These are phyloP conservation scores for Indri indri DNA, from an alignment of 2,113 vertebrate genomes.

Conservation along the genomic window DNA sequence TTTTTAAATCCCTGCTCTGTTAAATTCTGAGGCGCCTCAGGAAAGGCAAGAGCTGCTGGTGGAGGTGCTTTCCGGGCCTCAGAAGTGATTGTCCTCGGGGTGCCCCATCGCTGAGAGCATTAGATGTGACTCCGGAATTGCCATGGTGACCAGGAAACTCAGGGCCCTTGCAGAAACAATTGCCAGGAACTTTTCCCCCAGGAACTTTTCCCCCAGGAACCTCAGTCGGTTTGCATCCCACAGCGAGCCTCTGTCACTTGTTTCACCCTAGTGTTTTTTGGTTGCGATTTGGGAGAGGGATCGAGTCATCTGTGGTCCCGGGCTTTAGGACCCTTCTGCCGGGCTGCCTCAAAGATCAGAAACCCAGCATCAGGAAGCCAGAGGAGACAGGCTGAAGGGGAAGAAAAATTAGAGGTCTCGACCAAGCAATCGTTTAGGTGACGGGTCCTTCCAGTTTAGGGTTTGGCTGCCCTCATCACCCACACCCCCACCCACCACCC, in stretches of 20 bases:
- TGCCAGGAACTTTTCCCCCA: neutral
- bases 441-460: neutral
- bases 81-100: accelerated
- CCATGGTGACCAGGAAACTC: slow-evolving; percentile 28
- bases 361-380: neutral
- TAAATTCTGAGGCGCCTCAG: neutral
- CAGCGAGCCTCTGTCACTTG: neutral
- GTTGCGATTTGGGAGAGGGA: neutral
- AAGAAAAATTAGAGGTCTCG: slow-evolving; percentile 73
- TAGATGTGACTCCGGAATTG: neutral
- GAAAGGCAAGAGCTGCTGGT: neutral
- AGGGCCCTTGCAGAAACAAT: neutral
- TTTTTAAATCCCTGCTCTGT: neutral
- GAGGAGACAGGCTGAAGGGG: neutral
- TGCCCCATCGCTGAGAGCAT: neutral
- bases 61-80: neutral
- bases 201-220: neutral
- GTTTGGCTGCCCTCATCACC: neutral
- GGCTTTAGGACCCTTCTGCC: neutral
- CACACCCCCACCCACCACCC: neutral
- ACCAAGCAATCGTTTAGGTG: neutral
- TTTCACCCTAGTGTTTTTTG: neutral
- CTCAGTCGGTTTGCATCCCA: neutral
- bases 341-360: neutral
- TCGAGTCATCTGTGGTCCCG: neutral